These are phyloP conservation scores for Gulo gulo DNA, from an alignment of 2,113 vertebrate genomes.

Conservation along the genomic window DNA sequence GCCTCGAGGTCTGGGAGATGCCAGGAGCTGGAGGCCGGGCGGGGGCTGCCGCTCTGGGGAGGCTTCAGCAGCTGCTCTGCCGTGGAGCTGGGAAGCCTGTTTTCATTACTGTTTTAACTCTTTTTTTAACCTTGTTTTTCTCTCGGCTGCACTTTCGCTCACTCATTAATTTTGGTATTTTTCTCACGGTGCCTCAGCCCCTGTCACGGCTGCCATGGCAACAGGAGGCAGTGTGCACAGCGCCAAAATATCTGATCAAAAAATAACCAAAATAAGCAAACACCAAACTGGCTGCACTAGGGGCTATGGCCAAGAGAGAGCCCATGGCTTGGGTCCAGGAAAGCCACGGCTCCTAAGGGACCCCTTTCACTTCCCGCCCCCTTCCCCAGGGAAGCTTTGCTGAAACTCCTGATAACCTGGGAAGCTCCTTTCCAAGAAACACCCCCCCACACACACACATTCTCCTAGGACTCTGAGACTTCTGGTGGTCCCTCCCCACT, in stretches of 20 bases:
- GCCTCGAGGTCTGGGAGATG: slow-evolving; percentile 49
- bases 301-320: slow-evolving; percentile 34
- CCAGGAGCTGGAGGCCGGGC: slow-evolving; percentile 27
- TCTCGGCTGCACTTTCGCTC: slow-evolving; percentile 85
- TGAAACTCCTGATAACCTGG: slow-evolving; percentile 52
- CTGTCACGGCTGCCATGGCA: slow-evolving; percentile 89
- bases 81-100: slow-evolving; percentile 82
- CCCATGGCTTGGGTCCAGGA: slow-evolving; percentile 41
- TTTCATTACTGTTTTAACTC: slow-evolving; percentile 88
- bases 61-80: slow-evolving; percentile 73
- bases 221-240: slow-evolving; percentile 88
- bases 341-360: slow-evolving; percentile 29
- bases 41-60: slow-evolving; percentile 58
- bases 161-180: slow-evolving; percentile 92
- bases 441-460: neutral
- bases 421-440: neutral
- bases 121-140: slow-evolving; percentile 88
- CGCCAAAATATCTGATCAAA: slow-evolving; percentile 89
- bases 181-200: slow-evolving; percentile 90
- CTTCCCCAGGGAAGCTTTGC: slow-evolving; percentile 37
- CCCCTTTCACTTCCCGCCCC: neutral
- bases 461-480: slow-evolving; percentile 36
- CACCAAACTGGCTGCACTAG: slow-evolving; percentile 62
- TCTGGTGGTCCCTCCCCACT: neutral
- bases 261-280: slow-evolving; percentile 91